phyloP scores from a whole-genome alignment of 2,797 vertebrate species.

The Nyctalus aviator region DNA sequence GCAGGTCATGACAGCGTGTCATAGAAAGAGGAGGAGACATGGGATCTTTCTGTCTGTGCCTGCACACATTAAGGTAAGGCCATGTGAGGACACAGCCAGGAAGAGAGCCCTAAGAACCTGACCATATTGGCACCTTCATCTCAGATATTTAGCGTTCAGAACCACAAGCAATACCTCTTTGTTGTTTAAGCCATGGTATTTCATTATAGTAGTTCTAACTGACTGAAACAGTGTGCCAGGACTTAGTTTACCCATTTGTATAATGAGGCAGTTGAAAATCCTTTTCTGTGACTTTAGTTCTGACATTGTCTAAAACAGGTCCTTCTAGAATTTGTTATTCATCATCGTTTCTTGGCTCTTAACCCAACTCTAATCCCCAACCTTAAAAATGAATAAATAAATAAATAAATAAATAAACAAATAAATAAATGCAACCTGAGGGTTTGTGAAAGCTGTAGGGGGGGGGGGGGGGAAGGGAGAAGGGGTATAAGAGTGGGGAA shows the following conservation, averaged over 20 bases:
- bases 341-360: not conserved
- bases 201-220: not conserved
- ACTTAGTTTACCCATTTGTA: not conserved
- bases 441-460: not conserved
- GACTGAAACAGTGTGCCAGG: not conserved
- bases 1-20: not conserved
- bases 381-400: not conserved
- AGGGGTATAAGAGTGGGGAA: not conserved
- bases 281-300: not conserved
- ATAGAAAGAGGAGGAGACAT: not conserved
- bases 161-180: not conserved
- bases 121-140: not conserved
- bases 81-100: not conserved
- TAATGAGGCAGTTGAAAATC: not conserved
- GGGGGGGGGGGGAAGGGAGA: too few relatives aligned
- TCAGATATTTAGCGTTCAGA: not conserved
- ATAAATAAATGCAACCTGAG: not conserved
- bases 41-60: not conserved
- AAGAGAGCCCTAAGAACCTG: not conserved
- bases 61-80: not conserved
- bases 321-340: not conserved
- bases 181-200: not conserved
- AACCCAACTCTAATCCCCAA: not conserved
- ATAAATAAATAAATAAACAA: too few relatives aligned
- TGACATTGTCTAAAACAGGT: not conserved